Conservation (phyloP, 2,113 vertebrate genomes). For the Polypterus senegalus region DNA sequence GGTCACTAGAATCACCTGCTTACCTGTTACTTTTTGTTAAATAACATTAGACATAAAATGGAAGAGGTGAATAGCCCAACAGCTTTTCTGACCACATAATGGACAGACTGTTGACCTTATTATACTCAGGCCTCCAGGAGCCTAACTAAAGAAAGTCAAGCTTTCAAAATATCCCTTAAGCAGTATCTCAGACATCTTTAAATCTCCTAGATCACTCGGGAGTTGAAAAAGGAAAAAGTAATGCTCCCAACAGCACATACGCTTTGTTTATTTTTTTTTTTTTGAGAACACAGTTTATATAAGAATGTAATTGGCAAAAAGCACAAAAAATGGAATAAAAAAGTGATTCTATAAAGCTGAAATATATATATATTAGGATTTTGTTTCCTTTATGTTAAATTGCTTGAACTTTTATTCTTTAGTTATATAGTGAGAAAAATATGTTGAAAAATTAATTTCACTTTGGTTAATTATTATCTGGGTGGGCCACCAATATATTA, state of each 20-base stretch:
- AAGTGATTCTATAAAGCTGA: too few relatives aligned
- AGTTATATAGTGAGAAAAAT: too few relatives aligned
- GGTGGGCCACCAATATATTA: too few relatives aligned
- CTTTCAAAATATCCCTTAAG: not conserved
- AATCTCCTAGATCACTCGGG: not conserved
- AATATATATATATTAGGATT: too few relatives aligned
- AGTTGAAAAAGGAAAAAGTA: not conserved
- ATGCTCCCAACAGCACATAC: not conserved
- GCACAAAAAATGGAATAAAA: too few relatives aligned
- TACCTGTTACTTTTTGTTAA: conserved; percentile 14
- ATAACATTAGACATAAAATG: conserved; percentile 11
- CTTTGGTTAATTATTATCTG: too few relatives aligned
- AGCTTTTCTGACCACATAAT: conserved; percentile 12
- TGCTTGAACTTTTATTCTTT: too few relatives aligned
- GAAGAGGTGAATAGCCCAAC: conserved; percentile 7
- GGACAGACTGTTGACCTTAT: conserved; percentile 18
- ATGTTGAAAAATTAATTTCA: too few relatives aligned
- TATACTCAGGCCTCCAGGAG: conserved; percentile 13
- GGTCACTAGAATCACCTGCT: conserved; percentile 10
- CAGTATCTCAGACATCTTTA: not conserved
- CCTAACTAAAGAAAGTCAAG: conserved; percentile 8
- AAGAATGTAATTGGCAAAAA: not conserved
- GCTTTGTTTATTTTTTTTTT: not conserved
- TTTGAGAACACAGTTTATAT: not conserved
- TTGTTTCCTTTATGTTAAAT: too few relatives aligned